phyloP scores from a whole-genome alignment of 2,113 vertebrate genomes.

The Myanophis thanlyinensis region DNA sequence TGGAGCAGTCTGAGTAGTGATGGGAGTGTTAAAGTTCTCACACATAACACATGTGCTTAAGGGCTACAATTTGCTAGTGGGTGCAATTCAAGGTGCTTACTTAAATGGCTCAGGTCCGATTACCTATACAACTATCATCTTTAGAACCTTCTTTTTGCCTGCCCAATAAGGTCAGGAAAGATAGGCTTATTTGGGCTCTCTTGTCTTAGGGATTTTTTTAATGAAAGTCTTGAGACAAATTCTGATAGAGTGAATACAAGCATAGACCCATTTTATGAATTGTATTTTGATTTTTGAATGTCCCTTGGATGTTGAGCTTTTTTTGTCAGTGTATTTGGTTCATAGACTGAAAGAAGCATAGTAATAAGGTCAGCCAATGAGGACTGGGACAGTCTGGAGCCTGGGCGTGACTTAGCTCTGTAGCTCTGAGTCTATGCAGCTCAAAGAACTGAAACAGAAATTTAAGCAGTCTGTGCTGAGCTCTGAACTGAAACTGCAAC shows the following conservation, averaged over 20 bases:
- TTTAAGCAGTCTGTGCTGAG: no score
- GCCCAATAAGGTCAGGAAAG: neutral
- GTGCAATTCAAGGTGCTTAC: neutral
- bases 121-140: neutral
- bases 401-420: no score
- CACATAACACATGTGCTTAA: neutral
- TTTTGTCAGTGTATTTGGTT: no score
- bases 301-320: neutral
- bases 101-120: neutral
- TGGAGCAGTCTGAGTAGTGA: neutral
- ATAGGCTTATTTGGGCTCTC: neutral
- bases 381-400: no score
- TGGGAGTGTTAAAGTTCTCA: neutral
- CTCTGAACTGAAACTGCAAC: no score
- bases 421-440: no score
- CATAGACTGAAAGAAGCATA: no score
- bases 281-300: neutral
- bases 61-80: neutral
- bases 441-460: no score
- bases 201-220: neutral
- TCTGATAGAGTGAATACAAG: neutral
- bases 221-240: neutral
- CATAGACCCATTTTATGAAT: neutral
- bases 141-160: neutral
- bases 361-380: no score